phyloP scores from a whole-genome alignment of 2,888 invertebrate genomes.

The Epistrophe grossulariae region DNA sequence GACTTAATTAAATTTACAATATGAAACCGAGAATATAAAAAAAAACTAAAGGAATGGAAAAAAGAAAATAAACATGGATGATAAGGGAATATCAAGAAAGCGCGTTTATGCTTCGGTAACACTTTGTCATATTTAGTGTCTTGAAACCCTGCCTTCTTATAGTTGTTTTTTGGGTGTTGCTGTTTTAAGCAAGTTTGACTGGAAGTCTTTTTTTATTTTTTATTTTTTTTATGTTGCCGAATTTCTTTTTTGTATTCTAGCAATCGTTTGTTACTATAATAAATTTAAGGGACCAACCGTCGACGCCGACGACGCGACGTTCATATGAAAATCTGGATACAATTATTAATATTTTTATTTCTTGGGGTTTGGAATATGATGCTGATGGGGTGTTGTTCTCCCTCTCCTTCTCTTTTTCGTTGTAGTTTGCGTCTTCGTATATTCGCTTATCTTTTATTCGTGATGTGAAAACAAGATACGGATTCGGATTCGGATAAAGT shows the following conservation, averaged over 20 bases:
- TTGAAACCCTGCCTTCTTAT: not conserved
- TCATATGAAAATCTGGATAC: slow-evolving; percentile 14
- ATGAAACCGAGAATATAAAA: not conserved
- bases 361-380: slow-evolving; percentile 44
- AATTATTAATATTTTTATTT: slow-evolving; percentile 33
- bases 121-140: slow-evolving; percentile 38
- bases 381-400: slow-evolving; percentile 7
- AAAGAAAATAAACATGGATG: not conserved
- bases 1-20: slow-evolving; percentile 46
- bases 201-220: too few relatives aligned
- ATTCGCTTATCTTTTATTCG: slow-evolving; percentile 50
- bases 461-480: slow-evolving; percentile 58
- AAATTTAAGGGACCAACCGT: slow-evolving; percentile 17
- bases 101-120: slow-evolving; percentile 5
- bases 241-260: not conserved
- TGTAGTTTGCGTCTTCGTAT: not conserved
- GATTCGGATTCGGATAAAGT: slow-evolving; percentile 19
- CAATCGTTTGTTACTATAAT: slow-evolving; percentile 1
- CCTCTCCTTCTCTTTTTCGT: not conserved
- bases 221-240: not conserved
- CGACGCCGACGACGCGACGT: not conserved
- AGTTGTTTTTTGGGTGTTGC: not conserved
- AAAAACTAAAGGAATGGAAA: not conserved
- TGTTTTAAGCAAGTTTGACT: too few relatives aligned
- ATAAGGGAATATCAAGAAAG: slow-evolving; percentile 11